phyloP scores from a whole-genome alignment of 2,113 vertebrate species.

The Grantiella picta region DNA sequence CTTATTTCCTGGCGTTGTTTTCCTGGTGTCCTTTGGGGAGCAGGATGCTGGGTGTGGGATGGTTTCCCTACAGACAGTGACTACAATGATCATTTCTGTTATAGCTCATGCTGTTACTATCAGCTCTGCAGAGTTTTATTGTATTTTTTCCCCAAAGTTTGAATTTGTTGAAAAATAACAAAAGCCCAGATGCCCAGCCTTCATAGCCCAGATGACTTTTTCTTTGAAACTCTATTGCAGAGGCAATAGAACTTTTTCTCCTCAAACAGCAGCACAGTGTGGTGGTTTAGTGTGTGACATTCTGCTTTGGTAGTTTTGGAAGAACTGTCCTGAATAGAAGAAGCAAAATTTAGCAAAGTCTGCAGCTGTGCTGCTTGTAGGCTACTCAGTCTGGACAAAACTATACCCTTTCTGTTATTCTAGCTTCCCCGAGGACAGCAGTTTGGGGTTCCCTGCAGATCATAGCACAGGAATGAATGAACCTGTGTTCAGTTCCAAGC shows the following conservation, averaged over 20 bases:
- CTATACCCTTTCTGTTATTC: background rate
- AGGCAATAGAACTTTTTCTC: background rate
- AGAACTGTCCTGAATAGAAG: background rate
- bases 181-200: background rate
- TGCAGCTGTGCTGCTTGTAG: background rate
- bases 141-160: background rate
- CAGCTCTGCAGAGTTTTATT: background rate
- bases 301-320: background rate
- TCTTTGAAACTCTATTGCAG: background rate
- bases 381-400: background rate
- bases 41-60: background rate
- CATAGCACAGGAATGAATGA: background rate
- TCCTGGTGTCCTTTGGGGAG: background rate
- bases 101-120: background rate
- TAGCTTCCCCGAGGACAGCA: background rate
- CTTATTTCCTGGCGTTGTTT: background rate
- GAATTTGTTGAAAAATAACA: background rate
- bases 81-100: background rate
- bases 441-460: background rate
- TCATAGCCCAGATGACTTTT: background rate
- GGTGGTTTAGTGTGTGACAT: background rate
- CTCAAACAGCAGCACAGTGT: background rate
- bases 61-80: background rate
- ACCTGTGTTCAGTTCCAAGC: background rate
- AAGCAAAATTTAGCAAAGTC: background rate